Conservation (phyloP, 2,888 invertebrate genomes). For the Craniophora ligustri region DNA sequence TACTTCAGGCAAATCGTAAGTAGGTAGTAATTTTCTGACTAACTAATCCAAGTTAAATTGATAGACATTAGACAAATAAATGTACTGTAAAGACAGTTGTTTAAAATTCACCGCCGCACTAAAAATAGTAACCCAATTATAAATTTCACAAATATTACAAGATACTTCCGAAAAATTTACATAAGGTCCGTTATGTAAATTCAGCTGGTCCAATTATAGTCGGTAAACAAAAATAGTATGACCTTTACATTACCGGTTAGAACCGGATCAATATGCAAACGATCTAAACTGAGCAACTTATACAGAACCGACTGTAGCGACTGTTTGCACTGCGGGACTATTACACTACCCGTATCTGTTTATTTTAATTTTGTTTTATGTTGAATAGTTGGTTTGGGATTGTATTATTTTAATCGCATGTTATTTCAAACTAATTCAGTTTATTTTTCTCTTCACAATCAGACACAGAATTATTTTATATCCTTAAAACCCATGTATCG, state of each 20-base stretch:
- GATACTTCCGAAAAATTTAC: too few relatives aligned
- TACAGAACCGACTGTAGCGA: slow-evolving; percentile 2
- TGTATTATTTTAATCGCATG: slow-evolving; percentile 13
- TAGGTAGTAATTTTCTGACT: too few relatives aligned
- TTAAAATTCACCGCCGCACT: too few relatives aligned
- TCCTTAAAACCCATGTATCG: too few relatives aligned
- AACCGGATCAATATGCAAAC: slow-evolving; percentile 37
- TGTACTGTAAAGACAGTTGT: too few relatives aligned
- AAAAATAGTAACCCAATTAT: too few relatives aligned
- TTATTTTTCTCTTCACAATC: not conserved
- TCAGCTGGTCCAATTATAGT: not conserved
- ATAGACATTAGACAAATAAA: too few relatives aligned
- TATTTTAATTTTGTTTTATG: slow-evolving; percentile 33
- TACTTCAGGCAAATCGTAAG: too few relatives aligned
- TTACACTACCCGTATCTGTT: slow-evolving; percentile 23
- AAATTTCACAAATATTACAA: too few relatives aligned
- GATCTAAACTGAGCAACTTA: slow-evolving; percentile 7
- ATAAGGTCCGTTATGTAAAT: too few relatives aligned
- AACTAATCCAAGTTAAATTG: too few relatives aligned
- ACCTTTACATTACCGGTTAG: slow-evolving; percentile 5
- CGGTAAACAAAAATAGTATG: slow-evolving; percentile 13
- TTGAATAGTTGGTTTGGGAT: slow-evolving; percentile 23
- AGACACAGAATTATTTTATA: too few relatives aligned
- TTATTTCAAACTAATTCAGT: slow-evolving; percentile 2
- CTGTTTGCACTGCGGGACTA: slow-evolving; percentile 23